These are phyloP conservation scores for Cervus canadensis DNA, from an alignment of 2,113 vertebrate genomes.

Conservation along the genomic window DNA sequence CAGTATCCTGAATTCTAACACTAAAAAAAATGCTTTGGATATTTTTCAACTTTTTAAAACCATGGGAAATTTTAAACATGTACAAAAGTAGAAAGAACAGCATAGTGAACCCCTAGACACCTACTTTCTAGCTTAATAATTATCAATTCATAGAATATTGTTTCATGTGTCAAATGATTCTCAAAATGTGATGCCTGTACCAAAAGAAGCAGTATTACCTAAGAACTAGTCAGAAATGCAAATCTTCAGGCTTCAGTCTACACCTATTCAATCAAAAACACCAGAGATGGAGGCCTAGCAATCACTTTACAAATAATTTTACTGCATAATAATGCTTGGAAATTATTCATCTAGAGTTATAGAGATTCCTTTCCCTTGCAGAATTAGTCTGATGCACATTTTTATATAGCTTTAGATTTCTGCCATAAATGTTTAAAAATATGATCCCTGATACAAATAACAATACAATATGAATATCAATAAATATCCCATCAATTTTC, in stretches of 20 bases:
- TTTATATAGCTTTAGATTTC: not conserved
- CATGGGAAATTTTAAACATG: not conserved
- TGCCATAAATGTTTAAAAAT: not conserved
- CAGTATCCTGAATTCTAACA: not conserved
- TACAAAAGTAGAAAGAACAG: not conserved
- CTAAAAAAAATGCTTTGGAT: not conserved
- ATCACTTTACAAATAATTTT: not conserved
- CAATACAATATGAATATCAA: not conserved
- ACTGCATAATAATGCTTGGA: not conserved
- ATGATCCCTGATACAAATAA: not conserved
- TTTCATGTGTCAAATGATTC: not conserved
- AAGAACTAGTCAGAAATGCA: not conserved
- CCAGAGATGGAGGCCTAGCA: not conserved
- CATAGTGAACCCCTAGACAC: rapidly evolving
- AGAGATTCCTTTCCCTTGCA: not conserved
- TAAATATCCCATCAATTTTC: not conserved
- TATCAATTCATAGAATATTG: not conserved
- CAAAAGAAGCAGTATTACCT: not conserved
- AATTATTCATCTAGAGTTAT: not conserved
- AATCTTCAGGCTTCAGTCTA: not conserved
- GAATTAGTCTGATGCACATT: not conserved
- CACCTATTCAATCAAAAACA: not conserved
- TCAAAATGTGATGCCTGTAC: not conserved
- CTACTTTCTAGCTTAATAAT: not conserved
- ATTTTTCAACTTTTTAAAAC: not conserved